Evolutionary conservation across 2,888 invertebrate species (phyloP).

Genomic region (Tyria jacobaeae): DNA sequence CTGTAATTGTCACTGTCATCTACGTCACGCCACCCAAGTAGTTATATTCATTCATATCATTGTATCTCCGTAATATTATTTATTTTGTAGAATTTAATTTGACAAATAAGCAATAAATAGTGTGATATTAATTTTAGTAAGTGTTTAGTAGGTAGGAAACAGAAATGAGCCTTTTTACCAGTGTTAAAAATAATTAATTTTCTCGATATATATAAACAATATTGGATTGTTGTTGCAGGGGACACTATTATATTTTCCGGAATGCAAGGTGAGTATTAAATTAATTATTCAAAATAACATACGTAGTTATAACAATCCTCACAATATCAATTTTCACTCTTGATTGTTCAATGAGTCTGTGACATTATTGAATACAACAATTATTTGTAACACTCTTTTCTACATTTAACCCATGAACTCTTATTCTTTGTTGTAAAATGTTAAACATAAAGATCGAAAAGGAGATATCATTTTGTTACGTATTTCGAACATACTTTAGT

Average conservation of each 20-base stretch:
- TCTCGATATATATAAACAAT: conserved; percentile 15
- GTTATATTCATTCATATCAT: conserved; percentile 22
- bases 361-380: neutral
- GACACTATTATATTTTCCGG: conserved; percentile 88
- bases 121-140: conserved; percentile 40
- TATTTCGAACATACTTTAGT: neutral
- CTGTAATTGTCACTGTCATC: conserved; percentile 13
- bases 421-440: neutral
- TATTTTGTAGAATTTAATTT: conserved; percentile 11
- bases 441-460: neutral
- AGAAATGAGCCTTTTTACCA: conserved; percentile 9
- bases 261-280: conserved; percentile 84
- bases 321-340: neutral
- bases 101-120: conserved; percentile 21
- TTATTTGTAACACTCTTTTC: neutral
- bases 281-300: neutral
- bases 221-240: conserved; percentile 80
- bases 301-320: neutral
- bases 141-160: conserved; percentile 18
- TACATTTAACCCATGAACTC: neutral
- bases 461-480: neutral
- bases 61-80: conserved; percentile 4
- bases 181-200: conserved; percentile 10
- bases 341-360: too few species aligned
- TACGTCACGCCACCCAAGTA: conserved; percentile 26